Evolutionary conservation across 2,113 vertebrate genomes (phyloP), one percentile per base, ranked within the genome.

Genomic region (Trichechus manatus): DNA sequence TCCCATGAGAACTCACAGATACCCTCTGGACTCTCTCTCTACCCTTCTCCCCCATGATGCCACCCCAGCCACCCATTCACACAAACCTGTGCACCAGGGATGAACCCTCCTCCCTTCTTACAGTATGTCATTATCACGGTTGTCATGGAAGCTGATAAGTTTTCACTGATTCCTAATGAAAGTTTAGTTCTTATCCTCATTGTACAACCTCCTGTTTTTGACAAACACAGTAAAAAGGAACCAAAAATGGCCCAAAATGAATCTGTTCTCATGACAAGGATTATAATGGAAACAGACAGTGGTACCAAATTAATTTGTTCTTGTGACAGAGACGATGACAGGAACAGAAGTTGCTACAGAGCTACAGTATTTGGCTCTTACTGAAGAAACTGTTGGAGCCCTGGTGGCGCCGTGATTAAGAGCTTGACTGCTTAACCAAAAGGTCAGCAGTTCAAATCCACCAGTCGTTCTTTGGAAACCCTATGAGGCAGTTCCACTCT

Each of bases 131-230:
- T 61, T 74, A 47, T 64, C 15, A 63, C 0, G 4, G 47, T 77
- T 27, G 20, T 85, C 42, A 63, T 70, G 44, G 93, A 79, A 96
- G 23, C 9, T 50, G 80, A 79, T 0, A 93, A 81, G 53, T 94
- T 95, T 72, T 96, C 77, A 96, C 15, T 66, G 66, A 72, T 64
- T 95, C 91, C 68, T 92, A 94, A 79, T 88, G 42, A 92, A 85
- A 96, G 19, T 63, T 89, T 47, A 9, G 42, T 88, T 80, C 1
- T 90, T 95, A 91, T 29, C 70, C 59, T 47, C 72, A 94, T 9
- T 95, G 53, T n/a, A 33, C 36, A 96, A n/a, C 6, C 29, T 92
- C 44, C 31, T 36, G 29, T 70, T 87, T 93, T 91, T 95, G 72
- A 93, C 66, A 96, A 94, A 96, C 72, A 79, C 47, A 19, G 5